Conservation (phyloP, 2,113 vertebrate species). For the human (Homo sapiens) region GRCh38 chr21:29746001-29746500, state of each 20-base stretch:
- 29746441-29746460: neutral
- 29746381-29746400: neutral
- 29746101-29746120: too few relatives aligned
- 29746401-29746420: neutral
- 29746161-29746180: neutral
- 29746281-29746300: neutral
- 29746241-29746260: neutral
- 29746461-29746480: neutral
- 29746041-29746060: too few relatives aligned
- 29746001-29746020: too few relatives aligned
- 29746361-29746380: neutral
- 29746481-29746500: neutral
- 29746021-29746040: accelerated
- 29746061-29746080: too few relatives aligned
- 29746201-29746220: neutral
- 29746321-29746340: neutral
- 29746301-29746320: neutral
- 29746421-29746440: neutral
- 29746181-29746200: neutral
- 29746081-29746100: too few relatives aligned
- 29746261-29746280: neutral
- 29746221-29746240: neutral
- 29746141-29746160: neutral
- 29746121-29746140: neutral
- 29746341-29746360: neutral